Base-by-base conservation (phyloP, 2,888 invertebrate genomes). In the Cryptus viduatorius region DNA sequence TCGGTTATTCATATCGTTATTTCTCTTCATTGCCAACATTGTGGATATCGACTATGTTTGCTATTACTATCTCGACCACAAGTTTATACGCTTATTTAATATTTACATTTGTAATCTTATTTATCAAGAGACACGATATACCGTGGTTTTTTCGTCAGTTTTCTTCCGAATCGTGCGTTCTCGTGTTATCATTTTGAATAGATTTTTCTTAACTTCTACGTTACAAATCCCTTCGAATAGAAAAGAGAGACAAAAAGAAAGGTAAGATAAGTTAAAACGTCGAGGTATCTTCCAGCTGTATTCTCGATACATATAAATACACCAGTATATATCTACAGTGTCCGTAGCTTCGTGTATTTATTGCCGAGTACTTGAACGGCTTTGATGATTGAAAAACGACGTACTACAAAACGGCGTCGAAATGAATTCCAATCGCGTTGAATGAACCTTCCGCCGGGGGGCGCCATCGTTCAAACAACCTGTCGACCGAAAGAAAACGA, bases 381-480 rank as follows among this genome's bases (percentile, higher is more conserved):
- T 61, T 31, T 61, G 68, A 31, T 31, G 29, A 69, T 48, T 46
- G 68, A 48, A 50, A 46, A 46, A 31, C 68, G 50, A 29, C 50
- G 42, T 16, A 46, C 46, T n/a, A 16, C 12, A 14, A 29, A 50
- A 29, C 46, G 48, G 29, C 64, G 65, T 77, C 75, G 65, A 79
- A 76, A 69, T 53, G 68, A 71, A 84, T 84, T 82, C 84, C 84
- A 50, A 16, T 1, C 4, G 56, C 42, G 79, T 75, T 79, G 12
- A 37, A 24, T 24, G 42, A 56, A 50, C 50, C 42, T 71, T 56
- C 79, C 84, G 69, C 75, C 46, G 65, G 53, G 64, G 12, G 69
- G 79, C 84, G 76, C 82, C 50, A 65, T 31, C 37, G 64, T 82
- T 75, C 73, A 71, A 84, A 84, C 86, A 86, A 86, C 86, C 86